Percentiles rank a stretch among this genome's conserved stretches.
These are phyloP conservation scores for Drosophila virilis DNA, from an alignment of 1,140 invertebrate genomes.

Conservation along the genomic window DNA sequence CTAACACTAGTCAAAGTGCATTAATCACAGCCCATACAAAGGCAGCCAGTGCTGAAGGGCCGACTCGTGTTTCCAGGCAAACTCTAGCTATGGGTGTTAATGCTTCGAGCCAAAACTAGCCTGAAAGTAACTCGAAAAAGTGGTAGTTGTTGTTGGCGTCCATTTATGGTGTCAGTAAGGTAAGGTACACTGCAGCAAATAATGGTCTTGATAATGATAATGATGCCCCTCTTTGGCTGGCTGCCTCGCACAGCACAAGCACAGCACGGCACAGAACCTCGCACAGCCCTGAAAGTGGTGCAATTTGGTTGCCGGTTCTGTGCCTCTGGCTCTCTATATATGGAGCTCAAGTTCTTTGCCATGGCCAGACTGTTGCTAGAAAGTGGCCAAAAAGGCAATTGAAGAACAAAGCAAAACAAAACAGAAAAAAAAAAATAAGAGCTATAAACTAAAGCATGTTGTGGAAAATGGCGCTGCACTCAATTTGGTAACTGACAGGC, in stretches of 20 bases:
- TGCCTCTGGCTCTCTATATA: constrained; percentile 27
- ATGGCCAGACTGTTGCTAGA: constrained; percentile 62
- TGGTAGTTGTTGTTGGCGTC: constrained; percentile 22
- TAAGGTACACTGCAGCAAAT: constrained; percentile 77
- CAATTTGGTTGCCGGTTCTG: constrained; percentile 62
- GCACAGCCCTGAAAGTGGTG: constrained; percentile 66
- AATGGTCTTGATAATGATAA: constrained; percentile 74
- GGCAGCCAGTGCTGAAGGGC: constrained; percentile 31
- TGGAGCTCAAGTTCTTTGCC: constrained; percentile 46
- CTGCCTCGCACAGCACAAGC: not conserved
- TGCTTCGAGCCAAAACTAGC: constrained; percentile 14
- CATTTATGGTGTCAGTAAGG: constrained; percentile 81
- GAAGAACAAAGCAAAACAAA: constrained; percentile 19
- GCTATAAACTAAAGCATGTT: constrained; percentile 66
- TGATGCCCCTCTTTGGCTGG: constrained; percentile 47
- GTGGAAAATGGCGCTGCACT: constrained; percentile 75
- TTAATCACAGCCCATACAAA: constrained; percentile 44
- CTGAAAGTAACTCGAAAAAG: constrained; percentile 48
- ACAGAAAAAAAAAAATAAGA: constrained; percentile 20
- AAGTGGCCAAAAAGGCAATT: constrained; percentile 73
- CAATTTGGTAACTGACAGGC: constrained; percentile 77
- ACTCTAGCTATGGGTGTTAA: constrained; percentile 29
- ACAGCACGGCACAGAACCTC: constrained; percentile 41
- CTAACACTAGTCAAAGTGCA: constrained; percentile 31
- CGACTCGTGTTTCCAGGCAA: constrained; percentile 5